These are phyloP conservation scores for Sepiola atlantica DNA, from an alignment of 2,888 invertebrate genomes.

Conservation along the genomic window DNA sequence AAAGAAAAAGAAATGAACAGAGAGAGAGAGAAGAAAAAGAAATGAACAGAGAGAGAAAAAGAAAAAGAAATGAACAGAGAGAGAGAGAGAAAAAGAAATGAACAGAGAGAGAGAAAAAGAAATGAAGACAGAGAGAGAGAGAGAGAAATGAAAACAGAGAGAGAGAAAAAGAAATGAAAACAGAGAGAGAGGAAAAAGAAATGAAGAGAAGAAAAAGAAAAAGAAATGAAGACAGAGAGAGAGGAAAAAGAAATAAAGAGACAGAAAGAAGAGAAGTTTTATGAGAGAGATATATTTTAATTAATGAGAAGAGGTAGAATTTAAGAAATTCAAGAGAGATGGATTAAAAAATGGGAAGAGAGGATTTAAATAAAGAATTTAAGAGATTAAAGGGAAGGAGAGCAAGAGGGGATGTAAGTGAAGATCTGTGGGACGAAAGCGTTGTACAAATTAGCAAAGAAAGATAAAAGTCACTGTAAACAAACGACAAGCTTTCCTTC, in stretches of 20 bases:
- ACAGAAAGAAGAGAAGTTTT: background rate
- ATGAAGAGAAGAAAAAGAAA: background rate
- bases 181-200: background rate
- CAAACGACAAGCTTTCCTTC: too few relatives aligned
- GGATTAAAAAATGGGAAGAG: background rate
- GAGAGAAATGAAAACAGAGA: background rate
- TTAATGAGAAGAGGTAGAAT: background rate
- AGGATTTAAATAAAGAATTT: background rate
- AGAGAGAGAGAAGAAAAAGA: too few relatives aligned
- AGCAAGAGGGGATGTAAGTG: background rate
- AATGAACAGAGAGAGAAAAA: too few relatives aligned
- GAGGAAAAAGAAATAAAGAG: background rate
- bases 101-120: too few relatives aligned
- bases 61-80: too few relatives aligned
- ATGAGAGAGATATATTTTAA: too few relatives aligned
- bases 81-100: too few relatives aligned
- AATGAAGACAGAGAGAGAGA: too few relatives aligned
- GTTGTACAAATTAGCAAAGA: background rate
- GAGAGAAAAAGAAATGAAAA: too few relatives aligned
- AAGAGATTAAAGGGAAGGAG: background rate
- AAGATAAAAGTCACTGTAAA: too few relatives aligned
- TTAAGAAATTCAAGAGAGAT: background rate
- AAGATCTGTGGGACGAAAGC: background rate
- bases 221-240: background rate
- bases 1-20: too few relatives aligned